Percentiles rank a stretch among this genome's conserved stretches.
These are phyloP conservation scores for Crocidura indochinensis DNA, from an alignment of 2,797 vertebrate species.

Conservation along the genomic window DNA sequence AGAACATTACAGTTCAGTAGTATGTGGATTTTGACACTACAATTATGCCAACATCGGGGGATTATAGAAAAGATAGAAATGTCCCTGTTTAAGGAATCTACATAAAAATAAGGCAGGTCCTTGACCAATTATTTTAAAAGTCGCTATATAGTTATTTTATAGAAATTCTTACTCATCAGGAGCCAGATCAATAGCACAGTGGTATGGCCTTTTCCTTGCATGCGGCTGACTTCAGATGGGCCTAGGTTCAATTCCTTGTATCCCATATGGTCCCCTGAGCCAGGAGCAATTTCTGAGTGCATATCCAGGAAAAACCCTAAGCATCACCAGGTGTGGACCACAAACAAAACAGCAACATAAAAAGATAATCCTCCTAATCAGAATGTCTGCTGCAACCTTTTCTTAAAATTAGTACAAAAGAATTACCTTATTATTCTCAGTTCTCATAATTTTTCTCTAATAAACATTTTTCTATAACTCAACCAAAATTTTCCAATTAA, in stretches of 20 bases:
- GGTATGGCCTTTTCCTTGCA: too few species aligned
- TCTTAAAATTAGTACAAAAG: not conserved
- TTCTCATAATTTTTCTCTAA: slow-evolving; percentile 23
- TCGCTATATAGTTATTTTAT: not conserved
- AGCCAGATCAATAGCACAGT: too few species aligned
- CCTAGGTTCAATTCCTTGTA: too few species aligned
- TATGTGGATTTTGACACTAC: slow-evolving; percentile 4
- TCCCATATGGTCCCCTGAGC: too few species aligned
- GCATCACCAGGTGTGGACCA: too few species aligned
- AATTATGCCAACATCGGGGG: not conserved
- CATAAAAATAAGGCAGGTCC: not conserved
- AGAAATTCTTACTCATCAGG: not conserved
- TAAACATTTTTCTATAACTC: slow-evolving; percentile 13
- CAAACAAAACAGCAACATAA: too few species aligned
- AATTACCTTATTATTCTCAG: not conserved
- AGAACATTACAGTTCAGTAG: slow-evolving; percentile 58
- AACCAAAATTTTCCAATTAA: not conserved
- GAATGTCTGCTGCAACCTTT: not conserved
- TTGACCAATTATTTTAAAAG: slow-evolving; percentile 8
- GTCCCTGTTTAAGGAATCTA: not conserved
- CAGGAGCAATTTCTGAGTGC: too few species aligned
- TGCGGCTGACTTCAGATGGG: too few species aligned
- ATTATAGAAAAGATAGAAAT: not conserved
- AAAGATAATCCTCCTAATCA: not conserved
- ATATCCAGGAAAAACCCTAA: too few species aligned